Base-by-base conservation (phyloP, 2,797 vertebrate genomes). In the Platyrinchus mystaceus region DNA sequence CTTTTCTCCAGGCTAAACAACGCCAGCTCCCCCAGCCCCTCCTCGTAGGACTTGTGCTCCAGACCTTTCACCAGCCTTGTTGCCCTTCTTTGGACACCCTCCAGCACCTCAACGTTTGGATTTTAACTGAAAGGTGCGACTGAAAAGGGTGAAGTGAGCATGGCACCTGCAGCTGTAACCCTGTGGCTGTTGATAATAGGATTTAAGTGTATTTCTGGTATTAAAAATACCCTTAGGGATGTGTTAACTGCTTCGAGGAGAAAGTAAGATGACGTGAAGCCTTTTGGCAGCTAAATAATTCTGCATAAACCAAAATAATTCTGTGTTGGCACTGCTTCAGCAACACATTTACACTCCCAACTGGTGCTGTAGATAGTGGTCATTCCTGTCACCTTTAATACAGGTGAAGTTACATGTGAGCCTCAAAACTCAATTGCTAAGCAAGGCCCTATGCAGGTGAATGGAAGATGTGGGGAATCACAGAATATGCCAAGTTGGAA, bases 271-370 rank as follows among this genome's bases (percentile, higher is more conserved):
- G 41, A 58, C 24, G 1, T 8, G 64, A 66, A 77, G 32, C 12
- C 18, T 84, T 68, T 64, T 44, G 66, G 62, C 80, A 68, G 87
- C 26, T 62, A 46, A 36, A 28, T n/a, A 47, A 37, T 17, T 64
- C 26, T 5, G 26, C 3, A 3, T 49, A 32, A 87, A 56, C 23
- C 24, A 12, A 36, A 83, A 60, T 36, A 58, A 53, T 58, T 53
- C 55, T 11, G 8, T 13, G n/a, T 17, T 79, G 46, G 20, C 6
- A 0, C 47, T 47, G 50, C 44, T 43, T 22, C 75, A 67, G 78
- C 55, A 22, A 1, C 16, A 1, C 18, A 0, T 32, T 55, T 32
- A 4, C 0, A 0, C 4, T 70, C 20, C 39, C 39, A 7, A 6
- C 14, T 24, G 23, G 43, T 12, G 30, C 59, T 13, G 52, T 12